Evolutionary conservation across 2,113 vertebrate genomes (phyloP), one percentile per base, ranked within the genome.

Genomic region (Protomyctophum bolini): DNA sequence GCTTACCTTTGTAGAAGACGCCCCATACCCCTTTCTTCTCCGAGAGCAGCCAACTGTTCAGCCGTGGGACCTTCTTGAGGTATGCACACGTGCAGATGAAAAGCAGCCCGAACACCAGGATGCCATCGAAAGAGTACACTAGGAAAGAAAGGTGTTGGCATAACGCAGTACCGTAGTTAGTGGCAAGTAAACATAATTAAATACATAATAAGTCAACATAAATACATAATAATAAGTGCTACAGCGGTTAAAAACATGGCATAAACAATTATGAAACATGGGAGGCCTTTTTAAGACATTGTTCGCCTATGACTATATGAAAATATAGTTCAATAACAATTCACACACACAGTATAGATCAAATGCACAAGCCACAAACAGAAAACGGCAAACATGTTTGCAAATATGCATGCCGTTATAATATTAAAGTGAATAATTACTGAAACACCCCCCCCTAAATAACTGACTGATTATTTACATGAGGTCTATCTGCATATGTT

Each of bases 71-170:
- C 87, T 98, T 98, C 90, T 95, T 96, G 82, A 98, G 94, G 89
- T 98, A 98, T 1, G 97, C 97, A 90, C 97, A 99, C 11, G 97
- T 98, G 82, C 97, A 99, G 55, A 98, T 89, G 85, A 99, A 95
- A 1, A 99, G 94, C 82, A 99, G 91, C 29, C 96, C 95, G 45
- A 99, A 98, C 14, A 96, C 96, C 81, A 98, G 89, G 78, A 99
- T 95, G 59, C 97, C 97, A 51, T 98, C 97, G 79, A 98, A 91
- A 1, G 97, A 96, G 81, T 92, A 95, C 58, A 95, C 95, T 98
- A 69, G 47, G 74, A 86, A 33, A 21, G 21, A 21, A 21, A 21
- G 21, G 21, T 21, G 21, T 21, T 21, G 21, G 21, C 1, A 21
- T 21, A 21, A 21, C 2, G 21, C 21, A 21, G 21, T 21, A 21